A percentile compares a stretch with the other conserved stretches of the same genome.
Evolutionary conservation across 64 coral and sea anemone genomes (phyloP).

Genomic region (Trachythela sp.): DNA sequence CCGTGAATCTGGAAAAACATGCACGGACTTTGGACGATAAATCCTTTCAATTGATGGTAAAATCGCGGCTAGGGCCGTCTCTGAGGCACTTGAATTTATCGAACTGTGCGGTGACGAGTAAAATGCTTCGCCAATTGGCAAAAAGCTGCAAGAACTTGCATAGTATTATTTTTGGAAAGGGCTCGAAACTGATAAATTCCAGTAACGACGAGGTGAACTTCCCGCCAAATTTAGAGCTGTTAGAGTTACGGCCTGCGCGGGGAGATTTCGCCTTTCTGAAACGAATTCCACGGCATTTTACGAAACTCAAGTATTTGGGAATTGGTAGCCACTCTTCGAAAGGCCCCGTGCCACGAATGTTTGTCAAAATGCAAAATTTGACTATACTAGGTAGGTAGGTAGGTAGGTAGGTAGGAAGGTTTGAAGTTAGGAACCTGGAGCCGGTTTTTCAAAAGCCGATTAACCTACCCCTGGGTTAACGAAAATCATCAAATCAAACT

Average conservation of each 20-base stretch:
- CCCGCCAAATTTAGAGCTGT: conserved; percentile 78
- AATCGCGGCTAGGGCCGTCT: conserved; percentile 76
- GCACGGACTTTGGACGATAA: conserved; percentile 73
- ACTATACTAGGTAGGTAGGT: background rate
- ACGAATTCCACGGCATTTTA: conserved; percentile 84
- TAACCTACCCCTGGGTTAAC: too few relatives aligned
- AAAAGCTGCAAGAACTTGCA: conserved; percentile 83
- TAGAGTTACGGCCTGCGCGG: conserved; percentile 86
- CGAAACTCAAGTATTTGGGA: conserved; percentile 79
- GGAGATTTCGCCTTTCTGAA: conserved; percentile 86
- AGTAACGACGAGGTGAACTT: conserved; percentile 66
- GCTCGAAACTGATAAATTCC: conserved; percentile 66
- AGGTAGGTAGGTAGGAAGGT: background rate
- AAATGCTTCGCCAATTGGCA: conserved; percentile 67
- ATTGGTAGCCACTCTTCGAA: conserved; percentile 87
- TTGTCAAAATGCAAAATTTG: conserved; percentile 83
- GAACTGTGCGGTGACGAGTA: conserved; percentile 68
- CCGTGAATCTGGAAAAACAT: conserved; percentile 73
- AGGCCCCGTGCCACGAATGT: conserved; percentile 76
- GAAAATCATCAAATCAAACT: too few relatives aligned
- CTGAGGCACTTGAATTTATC: conserved; percentile 74
- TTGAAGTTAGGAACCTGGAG: too few relatives aligned
- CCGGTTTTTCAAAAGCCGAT: too few relatives aligned
- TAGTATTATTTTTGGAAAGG: conserved; percentile 81
- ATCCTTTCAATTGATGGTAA: conserved; percentile 70